A percentile compares a stretch with the other conserved stretches of the same genome.
Conservation (phyloP, 1,140 invertebrate genomes). For the Achroia grisella region DNA sequence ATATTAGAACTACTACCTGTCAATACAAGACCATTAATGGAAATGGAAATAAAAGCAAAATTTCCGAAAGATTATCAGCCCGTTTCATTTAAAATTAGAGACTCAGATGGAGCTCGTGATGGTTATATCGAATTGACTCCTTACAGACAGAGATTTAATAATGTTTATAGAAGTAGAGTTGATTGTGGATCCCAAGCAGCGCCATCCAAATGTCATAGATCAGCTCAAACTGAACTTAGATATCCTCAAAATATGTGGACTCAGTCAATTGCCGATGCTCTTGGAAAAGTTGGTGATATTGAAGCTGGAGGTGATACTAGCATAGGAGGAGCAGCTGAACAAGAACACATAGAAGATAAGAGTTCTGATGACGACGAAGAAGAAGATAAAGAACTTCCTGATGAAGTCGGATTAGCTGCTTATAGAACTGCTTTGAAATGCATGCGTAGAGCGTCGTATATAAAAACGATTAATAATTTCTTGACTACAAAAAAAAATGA, state of each 20-base stretch:
- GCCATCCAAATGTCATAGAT: slow-evolving; percentile 45
- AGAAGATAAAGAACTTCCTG: slow-evolving; percentile 19
- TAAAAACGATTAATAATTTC: slow-evolving; percentile 50
- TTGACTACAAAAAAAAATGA: slow-evolving; percentile 27
- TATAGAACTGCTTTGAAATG: slow-evolving; percentile 43
- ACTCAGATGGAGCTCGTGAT: slow-evolving; percentile 75
- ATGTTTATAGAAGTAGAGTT: slow-evolving; percentile 73
- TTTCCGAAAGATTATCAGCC: slow-evolving; percentile 74
- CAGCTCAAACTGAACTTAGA: slow-evolving; percentile 78
- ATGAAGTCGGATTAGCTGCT: slow-evolving; percentile 38
- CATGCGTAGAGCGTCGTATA: slow-evolving; percentile 51
- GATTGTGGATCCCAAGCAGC: slow-evolving; percentile 73
- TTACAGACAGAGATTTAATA: slow-evolving; percentile 73
- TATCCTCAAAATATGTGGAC: slow-evolving; percentile 80
- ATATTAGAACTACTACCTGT: slow-evolving; percentile 73
- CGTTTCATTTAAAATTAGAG: slow-evolving; percentile 63
- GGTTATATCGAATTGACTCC: slow-evolving; percentile 79
- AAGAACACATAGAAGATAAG: slow-evolving; percentile 14
- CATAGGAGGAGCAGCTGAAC: slow-evolving; percentile 5
- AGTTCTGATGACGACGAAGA: slow-evolving; percentile 44
- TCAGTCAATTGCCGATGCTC: slow-evolving; percentile 73
- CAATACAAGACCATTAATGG: slow-evolving; percentile 74
- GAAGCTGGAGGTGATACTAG: slow-evolving; percentile 36
- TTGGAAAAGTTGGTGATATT: slow-evolving; percentile 43
- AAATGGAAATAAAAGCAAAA: slow-evolving; percentile 78